These are phyloP conservation scores for Myotis davidii DNA, from an alignment of 2,113 vertebrate species.

Conservation along the genomic window DNA sequence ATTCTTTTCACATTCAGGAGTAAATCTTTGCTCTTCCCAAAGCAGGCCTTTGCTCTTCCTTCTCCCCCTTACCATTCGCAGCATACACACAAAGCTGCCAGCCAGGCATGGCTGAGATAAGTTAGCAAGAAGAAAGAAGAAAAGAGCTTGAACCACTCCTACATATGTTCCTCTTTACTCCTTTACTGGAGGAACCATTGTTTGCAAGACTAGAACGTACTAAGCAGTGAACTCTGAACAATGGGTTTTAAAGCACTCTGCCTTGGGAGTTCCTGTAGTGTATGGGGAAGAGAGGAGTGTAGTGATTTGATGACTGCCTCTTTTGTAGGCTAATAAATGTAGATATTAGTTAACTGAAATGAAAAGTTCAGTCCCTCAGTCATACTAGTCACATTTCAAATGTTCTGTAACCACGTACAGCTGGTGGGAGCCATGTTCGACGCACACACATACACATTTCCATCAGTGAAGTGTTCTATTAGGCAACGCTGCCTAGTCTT, in stretches of 20 bases:
- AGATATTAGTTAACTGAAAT: not conserved
- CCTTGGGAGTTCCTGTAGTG: not conserved
- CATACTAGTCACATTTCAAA: not conserved
- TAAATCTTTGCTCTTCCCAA: slow-evolving; percentile 36
- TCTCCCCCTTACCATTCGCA: not conserved
- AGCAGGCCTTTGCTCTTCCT: not conserved
- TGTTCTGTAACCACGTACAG: not conserved
- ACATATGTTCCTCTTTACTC: not conserved
- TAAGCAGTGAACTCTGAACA: not conserved
- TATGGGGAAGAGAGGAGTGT: not conserved
- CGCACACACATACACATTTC: not conserved
- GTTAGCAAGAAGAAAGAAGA: not conserved
- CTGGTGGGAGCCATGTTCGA: not conserved
- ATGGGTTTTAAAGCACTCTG: not conserved
- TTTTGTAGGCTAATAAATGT: not conserved
- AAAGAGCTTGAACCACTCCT: not conserved
- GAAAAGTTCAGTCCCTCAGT: not conserved
- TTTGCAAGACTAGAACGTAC: not conserved
- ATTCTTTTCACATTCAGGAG: not conserved
- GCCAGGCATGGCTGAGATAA: not conserved
- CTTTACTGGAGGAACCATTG: not conserved
- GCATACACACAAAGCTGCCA: not conserved
- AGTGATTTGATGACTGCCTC: not conserved
- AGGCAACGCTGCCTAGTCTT: not conserved
- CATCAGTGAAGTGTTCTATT: not conserved